Conservation (phyloP, 2,888 invertebrate species). For the Brenthis hecate region DNA sequence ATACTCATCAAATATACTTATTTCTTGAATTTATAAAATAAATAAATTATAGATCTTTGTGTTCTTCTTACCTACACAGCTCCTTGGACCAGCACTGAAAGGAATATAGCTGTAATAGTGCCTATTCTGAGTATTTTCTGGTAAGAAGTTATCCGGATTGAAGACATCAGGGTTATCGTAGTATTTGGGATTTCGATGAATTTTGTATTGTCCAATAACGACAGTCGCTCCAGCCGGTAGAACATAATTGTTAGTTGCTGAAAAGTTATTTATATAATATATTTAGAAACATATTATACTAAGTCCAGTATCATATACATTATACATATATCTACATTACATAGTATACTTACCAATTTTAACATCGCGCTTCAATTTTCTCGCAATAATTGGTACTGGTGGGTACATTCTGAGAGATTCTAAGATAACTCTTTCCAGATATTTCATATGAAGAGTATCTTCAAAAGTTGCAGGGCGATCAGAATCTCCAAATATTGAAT, state of each 20-base stretch:
- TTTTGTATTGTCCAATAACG: conserved; percentile 84
- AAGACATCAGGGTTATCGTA: conserved; percentile 87
- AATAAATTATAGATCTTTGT: background rate
- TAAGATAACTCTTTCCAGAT: conserved; percentile 89
- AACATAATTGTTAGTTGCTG: conserved; percentile 84
- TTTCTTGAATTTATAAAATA: background rate
- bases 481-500: conserved; percentile 89
- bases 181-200: conserved; percentile 85
- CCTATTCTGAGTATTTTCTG: conserved; percentile 87
- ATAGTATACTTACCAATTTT: conserved; percentile 80
- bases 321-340: background rate
- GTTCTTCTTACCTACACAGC: conserved; percentile 85
- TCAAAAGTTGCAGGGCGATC: conserved; percentile 89
- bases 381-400: conserved; percentile 90
- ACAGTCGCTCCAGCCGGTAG: conserved; percentile 88
- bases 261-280: conserved; percentile 38
- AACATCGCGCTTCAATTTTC: conserved; percentile 86
- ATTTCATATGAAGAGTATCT: conserved; percentile 91
- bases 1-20: background rate
- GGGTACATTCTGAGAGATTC: conserved; percentile 90
- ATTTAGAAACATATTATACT: background rate
- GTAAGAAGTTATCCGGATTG: conserved; percentile 90
- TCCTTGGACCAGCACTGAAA: conserved; percentile 91
- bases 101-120: conserved; percentile 92
- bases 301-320: background rate